These are phyloP conservation scores for Eristalis tenax DNA, from an alignment of 2,888 invertebrate species.

Conservation along the genomic window DNA sequence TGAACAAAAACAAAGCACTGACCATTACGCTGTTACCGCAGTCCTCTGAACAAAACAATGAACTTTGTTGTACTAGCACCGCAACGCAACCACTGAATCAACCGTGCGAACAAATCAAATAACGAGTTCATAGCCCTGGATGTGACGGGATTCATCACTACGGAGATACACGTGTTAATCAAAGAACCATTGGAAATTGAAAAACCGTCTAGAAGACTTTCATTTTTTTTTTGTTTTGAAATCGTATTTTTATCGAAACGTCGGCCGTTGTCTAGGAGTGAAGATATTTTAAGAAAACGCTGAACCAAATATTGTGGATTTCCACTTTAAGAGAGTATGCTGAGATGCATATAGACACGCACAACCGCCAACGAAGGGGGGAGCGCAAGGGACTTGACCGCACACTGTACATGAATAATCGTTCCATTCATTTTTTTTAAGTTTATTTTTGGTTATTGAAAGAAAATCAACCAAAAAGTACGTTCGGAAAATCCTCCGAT, in stretches of 20 bases:
- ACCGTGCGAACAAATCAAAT: neutral
- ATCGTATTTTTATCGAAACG: conserved; percentile 39
- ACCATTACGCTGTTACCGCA: no score
- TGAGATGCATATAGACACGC: conserved; percentile 18
- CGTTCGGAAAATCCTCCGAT: conserved; percentile 4
- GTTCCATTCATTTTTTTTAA: conserved; percentile 28
- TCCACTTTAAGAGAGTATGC: conserved; percentile 32
- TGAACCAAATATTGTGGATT: conserved; percentile 23
- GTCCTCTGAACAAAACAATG: no score
- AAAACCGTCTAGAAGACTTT: neutral
- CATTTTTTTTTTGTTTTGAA: conserved; percentile 10
- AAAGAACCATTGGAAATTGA: neutral
- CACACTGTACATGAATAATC: conserved; percentile 41
- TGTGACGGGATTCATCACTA: neutral
- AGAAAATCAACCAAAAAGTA: neutral
- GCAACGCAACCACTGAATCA: neutral
- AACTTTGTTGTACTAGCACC: neutral
- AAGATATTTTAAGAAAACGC: conserved; percentile 65
- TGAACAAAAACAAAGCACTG: no score
- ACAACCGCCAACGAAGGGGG: neutral
- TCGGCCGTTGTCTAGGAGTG: conserved; percentile 30
- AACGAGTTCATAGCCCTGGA: conserved; percentile 14
- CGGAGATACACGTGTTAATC: conserved; percentile 12
- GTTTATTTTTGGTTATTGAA: conserved; percentile 56
- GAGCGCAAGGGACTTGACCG: neutral